Evolutionary conservation across 64 coral and sea anemone genomes (phyloP).

Genomic region (Porites australiensis): DNA sequence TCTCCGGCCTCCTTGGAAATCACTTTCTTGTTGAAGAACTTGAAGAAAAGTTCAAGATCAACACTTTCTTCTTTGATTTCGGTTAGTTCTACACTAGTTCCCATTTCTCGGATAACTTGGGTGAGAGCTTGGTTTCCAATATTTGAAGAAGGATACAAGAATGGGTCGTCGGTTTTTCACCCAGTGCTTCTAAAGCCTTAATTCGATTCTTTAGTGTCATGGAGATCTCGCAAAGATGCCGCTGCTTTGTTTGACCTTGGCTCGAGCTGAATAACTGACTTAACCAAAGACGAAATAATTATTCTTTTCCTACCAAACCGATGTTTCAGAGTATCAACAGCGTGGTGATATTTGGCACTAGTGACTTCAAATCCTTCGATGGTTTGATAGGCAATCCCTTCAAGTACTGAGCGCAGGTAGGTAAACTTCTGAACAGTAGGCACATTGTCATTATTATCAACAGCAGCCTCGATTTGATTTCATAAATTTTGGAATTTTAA

Average conservation of each 20-base stretch:
- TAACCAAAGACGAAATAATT: conserved; percentile 58
- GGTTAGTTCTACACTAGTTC: neutral
- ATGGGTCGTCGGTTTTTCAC: conserved; percentile 28
- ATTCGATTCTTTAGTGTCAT: conserved; percentile 38
- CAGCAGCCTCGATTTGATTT: conserved; percentile 55
- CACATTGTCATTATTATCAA: conserved; percentile 51
- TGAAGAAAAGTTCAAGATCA: conserved; percentile 56
- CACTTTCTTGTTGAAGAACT: conserved; percentile 39
- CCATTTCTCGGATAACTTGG: conserved; percentile 47
- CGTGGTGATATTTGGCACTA: conserved; percentile 54
- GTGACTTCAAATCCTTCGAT: conserved; percentile 62
- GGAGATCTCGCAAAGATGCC: conserved; percentile 27
- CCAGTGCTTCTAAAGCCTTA: conserved; percentile 33
- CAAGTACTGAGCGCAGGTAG: conserved; percentile 62
- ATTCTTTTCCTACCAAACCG: conserved; percentile 59
- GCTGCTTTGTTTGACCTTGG: neutral
- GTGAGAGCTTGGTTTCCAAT: conserved; percentile 34
- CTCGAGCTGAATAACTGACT: conserved; percentile 54
- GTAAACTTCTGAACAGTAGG: conserved; percentile 70
- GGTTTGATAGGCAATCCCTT: conserved; percentile 34
- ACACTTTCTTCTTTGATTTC: conserved; percentile 12
- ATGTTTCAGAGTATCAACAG: conserved; percentile 60
- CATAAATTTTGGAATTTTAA: conserved; percentile 59
- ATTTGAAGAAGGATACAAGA: neutral
- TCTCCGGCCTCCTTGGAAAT: conserved; percentile 27